These are phyloP conservation scores for Sorex fumeus DNA, from an alignment of 2,113 vertebrate genomes.

Conservation along the genomic window DNA sequence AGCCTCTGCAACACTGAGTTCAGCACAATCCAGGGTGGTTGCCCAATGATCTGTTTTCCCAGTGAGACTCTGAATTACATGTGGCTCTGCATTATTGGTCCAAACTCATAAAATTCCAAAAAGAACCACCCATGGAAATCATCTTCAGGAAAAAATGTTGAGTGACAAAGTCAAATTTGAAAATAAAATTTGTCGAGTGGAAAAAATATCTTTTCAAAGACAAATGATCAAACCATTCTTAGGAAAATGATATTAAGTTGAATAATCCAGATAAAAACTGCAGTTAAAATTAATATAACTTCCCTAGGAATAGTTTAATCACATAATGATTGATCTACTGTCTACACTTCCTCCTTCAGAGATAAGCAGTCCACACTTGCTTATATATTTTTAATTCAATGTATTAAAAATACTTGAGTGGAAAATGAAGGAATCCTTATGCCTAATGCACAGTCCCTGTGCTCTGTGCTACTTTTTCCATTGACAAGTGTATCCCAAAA, in stretches of 20 bases:
- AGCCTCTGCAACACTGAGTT: not conserved
- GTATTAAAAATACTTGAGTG: not conserved
- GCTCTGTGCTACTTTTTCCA: not conserved
- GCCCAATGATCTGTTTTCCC: not conserved
- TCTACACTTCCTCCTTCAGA: not conserved
- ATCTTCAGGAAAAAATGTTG: not conserved
- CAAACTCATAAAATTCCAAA: not conserved
- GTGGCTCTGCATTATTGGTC: not conserved
- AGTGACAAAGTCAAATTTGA: constrained; percentile 22
- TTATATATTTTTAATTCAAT: not conserved
- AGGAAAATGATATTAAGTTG: constrained; percentile 44
- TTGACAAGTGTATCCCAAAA: not conserved
- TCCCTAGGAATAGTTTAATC: not conserved
- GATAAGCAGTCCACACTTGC: not conserved
- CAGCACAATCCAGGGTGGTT: not conserved
- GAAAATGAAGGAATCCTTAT: not conserved
- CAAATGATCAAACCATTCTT: not conserved
- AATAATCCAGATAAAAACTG: not conserved
- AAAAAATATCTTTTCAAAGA: not conserved
- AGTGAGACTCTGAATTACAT: not conserved
- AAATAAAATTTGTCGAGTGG: constrained; percentile 53
- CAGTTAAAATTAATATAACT: constrained; percentile 49
- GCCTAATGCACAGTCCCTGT: not conserved
- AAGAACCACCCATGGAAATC: not conserved
- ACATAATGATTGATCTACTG: not conserved